Evolutionary conservation across 2,888 invertebrate species (phyloP).

Genomic region (Oscheius sp.): DNA sequence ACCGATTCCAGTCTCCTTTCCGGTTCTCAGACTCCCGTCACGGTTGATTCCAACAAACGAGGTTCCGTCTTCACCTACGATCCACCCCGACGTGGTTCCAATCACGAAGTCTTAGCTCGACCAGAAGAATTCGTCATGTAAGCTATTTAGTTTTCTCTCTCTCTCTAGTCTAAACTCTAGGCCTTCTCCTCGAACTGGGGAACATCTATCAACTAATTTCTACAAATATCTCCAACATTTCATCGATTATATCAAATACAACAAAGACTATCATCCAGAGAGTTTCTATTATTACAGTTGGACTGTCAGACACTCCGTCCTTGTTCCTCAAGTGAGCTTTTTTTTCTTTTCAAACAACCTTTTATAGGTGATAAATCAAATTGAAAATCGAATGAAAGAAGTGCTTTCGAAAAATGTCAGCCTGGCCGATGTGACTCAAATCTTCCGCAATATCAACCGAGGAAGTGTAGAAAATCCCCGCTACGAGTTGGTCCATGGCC

Average conservation of each 20-base stretch:
- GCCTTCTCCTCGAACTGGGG: not conserved
- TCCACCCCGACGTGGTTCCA: conserved; percentile 1
- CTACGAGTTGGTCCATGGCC: not conserved
- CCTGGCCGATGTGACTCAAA: not conserved
- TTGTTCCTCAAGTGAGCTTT: not conserved
- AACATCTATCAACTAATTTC: not conserved
- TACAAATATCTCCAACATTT: not conserved
- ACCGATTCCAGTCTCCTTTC: not conserved
- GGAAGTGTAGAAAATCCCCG: not conserved
- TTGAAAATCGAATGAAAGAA: not conserved
- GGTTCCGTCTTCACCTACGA: not conserved
- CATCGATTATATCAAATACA: not conserved
- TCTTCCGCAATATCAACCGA: not conserved
- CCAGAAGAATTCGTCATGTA: conserved; percentile 17
- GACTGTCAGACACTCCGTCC: conserved; percentile 24
- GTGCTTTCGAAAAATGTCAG: not conserved
- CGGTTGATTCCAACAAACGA: not conserved
- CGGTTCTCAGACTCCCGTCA: not conserved
- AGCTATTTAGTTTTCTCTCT: too few species aligned
- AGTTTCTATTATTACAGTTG: not conserved
- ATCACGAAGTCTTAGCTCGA: not conserved
- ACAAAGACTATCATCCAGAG: not conserved
- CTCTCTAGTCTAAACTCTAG: not conserved
- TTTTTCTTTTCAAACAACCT: not conserved
- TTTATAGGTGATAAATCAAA: conserved; percentile 7